Percentiles rank a stretch among this genome's conserved stretches.
Evolutionary conservation across 1,140 invertebrate species (phyloP).

Genomic region (Lepeophtheirus salmonis): DNA sequence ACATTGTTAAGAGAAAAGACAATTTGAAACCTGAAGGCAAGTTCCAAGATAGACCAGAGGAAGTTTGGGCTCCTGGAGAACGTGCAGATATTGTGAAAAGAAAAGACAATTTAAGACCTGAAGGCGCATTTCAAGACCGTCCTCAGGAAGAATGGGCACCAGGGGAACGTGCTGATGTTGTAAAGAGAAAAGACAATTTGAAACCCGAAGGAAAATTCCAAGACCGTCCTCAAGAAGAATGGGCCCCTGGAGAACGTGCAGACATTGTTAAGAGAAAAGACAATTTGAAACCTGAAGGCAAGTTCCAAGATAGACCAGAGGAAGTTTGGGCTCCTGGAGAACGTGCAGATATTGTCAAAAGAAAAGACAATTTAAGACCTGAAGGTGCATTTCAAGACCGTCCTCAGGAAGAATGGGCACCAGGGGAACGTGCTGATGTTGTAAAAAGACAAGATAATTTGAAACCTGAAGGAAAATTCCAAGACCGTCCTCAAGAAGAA

Average conservation of each 20-base stretch:
- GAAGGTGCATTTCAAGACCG: conserved; percentile 26
- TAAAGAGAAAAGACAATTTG: conserved; percentile 24
- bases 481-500: no score
- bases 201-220: not conserved
- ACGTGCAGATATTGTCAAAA: conserved; percentile 20
- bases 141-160: conserved; percentile 14
- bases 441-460: not conserved
- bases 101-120: conserved; percentile 36
- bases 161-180: conserved; percentile 21
- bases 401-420: conserved; percentile 23
- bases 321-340: conserved; percentile 19
- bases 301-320: conserved; percentile 27
- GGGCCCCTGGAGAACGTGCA: conserved; percentile 26
- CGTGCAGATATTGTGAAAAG: conserved; percentile 27
- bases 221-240: conserved; percentile 20
- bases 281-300: conserved; percentile 40
- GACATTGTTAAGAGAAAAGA: conserved; percentile 30
- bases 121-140: conserved; percentile 35
- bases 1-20: no score
- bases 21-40: conserved; percentile 23
- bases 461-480: conserved; percentile 32
- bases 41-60: conserved; percentile 22
- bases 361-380: conserved; percentile 22
- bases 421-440: conserved; percentile 18
- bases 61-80: conserved; percentile 26